Conservation (phyloP, 1,140 invertebrate species). For the Trinorchestia longiramus region DNA sequence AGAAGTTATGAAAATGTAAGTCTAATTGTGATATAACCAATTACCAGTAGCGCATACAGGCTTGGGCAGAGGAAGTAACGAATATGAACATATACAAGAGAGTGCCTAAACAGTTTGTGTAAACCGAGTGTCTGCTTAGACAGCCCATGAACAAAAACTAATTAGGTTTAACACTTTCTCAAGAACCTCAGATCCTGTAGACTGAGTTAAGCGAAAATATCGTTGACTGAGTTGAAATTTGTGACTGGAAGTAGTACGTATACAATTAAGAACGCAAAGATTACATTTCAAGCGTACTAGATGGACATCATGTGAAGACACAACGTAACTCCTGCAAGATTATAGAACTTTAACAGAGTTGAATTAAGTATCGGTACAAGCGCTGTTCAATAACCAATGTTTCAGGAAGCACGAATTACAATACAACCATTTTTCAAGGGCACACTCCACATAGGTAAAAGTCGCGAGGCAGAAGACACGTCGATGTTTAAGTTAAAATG, state of each 20-base stretch:
- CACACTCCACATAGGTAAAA: too few species aligned
- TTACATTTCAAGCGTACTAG: background rate
- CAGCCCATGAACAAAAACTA: background rate
- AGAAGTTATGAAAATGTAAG: too few species aligned
- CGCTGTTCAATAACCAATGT: background rate
- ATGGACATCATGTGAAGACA: too few species aligned
- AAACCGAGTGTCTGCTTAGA: background rate
- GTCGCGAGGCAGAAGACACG: background rate
- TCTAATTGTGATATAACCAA: too few species aligned
- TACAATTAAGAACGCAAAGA: background rate
- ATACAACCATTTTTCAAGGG: too few species aligned
- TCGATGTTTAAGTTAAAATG: background rate
- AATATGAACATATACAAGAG: background rate
- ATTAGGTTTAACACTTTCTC: background rate
- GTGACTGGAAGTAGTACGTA: background rate
- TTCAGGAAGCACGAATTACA: background rate
- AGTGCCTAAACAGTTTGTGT: background rate
- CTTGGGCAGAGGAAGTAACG: background rate
- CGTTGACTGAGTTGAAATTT: background rate
- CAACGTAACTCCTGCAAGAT: background rate
- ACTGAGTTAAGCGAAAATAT: background rate
- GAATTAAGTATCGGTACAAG: background rate
- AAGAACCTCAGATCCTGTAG: background rate
- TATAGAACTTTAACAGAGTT: background rate
- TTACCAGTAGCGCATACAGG: background rate